Conservation (phyloP, 2,797 vertebrate species). For the Podargus strigoides region DNA sequence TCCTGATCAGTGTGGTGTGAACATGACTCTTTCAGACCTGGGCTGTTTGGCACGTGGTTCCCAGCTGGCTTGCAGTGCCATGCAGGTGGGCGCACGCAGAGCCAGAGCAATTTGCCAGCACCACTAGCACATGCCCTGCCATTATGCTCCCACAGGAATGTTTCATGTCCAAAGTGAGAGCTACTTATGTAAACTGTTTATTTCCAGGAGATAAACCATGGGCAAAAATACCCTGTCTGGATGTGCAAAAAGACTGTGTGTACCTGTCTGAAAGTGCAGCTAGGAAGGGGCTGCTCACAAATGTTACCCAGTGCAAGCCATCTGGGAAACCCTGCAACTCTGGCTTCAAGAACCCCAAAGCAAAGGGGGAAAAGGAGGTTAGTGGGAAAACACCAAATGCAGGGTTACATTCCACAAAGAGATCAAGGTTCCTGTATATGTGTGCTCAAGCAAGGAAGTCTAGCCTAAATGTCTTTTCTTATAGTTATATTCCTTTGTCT, state of each 20-base stretch:
- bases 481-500: neutral
- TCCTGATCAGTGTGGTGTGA: neutral
- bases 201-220: neutral
- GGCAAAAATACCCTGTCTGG: neutral
- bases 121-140: fast-evolving
- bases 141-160: neutral
- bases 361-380: neutral
- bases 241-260: neutral
- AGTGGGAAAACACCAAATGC: neutral
- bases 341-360: neutral
- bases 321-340: neutral
- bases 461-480: neutral
- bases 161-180: neutral
- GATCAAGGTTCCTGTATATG: neutral
- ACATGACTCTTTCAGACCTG: neutral
- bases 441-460: neutral
- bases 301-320: neutral
- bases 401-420: neutral
- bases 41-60: neutral
- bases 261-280: neutral
- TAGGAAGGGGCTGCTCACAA: neutral
- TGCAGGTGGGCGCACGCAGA: neutral
- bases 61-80: neutral
- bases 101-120: neutral
- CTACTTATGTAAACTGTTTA: neutral